Percentiles rank a stretch among this genome's conserved stretches.
These are phyloP conservation scores for Pinna nobilis DNA, from an alignment of 1,140 invertebrate genomes.

Conservation along the genomic window DNA sequence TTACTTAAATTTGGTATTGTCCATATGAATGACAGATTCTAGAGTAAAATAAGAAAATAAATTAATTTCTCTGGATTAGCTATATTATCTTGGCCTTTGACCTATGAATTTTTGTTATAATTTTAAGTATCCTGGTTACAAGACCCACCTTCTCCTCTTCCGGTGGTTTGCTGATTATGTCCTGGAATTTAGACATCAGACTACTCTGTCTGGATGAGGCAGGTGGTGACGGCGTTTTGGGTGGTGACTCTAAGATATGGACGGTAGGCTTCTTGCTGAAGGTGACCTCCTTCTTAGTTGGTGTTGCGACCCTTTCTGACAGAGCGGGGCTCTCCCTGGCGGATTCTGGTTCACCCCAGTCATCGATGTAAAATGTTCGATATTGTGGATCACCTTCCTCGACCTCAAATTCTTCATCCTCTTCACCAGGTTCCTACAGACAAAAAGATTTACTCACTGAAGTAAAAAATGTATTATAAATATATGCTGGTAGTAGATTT, in stretches of 20 bases:
- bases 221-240: constrained; percentile 25
- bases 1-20: too few species aligned
- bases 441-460: neutral
- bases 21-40: too few species aligned
- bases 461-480: neutral
- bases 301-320: constrained; percentile 2
- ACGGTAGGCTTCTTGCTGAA: constrained; percentile 37
- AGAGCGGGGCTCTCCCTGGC: constrained; percentile 13
- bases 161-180: constrained; percentile 59
- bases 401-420: constrained; percentile 20
- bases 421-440: constrained; percentile 25
- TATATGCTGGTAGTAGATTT: neutral
- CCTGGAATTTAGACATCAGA: constrained; percentile 62
- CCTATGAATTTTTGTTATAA: too few species aligned
- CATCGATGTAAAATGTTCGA: constrained; percentile 27
- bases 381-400: constrained; percentile 20
- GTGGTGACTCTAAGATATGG: constrained; percentile 34
- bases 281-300: constrained; percentile 36
- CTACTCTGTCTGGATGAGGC: constrained; percentile 27
- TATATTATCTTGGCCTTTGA: too few species aligned
- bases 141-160: constrained; percentile 5
- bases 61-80: too few species aligned
- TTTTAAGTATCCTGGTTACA: neutral
- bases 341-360: constrained; percentile 57
- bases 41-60: too few species aligned